A percentile compares a stretch with the other conserved stretches of the same genome.
These are phyloP conservation scores for Drosophila oshimai DNA, from an alignment of 1,140 invertebrate species.

Conservation along the genomic window DNA sequence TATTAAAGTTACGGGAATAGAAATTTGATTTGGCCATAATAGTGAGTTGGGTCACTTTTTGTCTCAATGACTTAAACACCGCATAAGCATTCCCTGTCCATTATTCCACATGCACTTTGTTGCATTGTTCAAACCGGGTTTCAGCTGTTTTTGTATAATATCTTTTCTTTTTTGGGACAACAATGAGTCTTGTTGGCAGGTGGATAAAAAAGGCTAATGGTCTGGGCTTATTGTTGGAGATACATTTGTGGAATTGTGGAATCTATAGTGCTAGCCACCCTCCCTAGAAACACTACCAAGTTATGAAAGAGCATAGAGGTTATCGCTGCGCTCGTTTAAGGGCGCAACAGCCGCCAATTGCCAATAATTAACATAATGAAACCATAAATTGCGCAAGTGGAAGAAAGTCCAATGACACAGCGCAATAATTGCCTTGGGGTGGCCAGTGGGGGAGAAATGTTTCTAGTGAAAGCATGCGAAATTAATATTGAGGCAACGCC, in stretches of 20 bases:
- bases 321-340: conserved; percentile 27
- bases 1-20: too few species aligned
- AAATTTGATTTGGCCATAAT: too few species aligned
- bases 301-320: conserved; percentile 56
- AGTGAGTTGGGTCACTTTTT: too few species aligned
- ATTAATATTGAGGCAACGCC: conserved; percentile 65
- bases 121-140: conserved; percentile 28
- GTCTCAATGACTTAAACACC: too few species aligned
- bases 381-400: conserved; percentile 60
- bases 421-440: conserved; percentile 21
- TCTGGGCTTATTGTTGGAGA: conserved; percentile 8
- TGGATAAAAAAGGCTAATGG: conserved; percentile 24
- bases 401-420: conserved; percentile 79
- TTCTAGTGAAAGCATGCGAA: conserved; percentile 71
- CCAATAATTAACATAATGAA: conserved; percentile 82
- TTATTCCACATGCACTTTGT: conserved; percentile 34
- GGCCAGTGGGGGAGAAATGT: conserved; percentile 21
- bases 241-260: neutral
- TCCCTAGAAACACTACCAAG: conserved; percentile 28
- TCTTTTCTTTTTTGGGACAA: conserved; percentile 17
- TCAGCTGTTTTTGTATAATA: conserved; percentile 20
- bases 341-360: conserved; percentile 57
- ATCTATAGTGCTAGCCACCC: neutral
- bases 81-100: conserved; percentile 25
- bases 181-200: conserved; percentile 35